Conservation (phyloP, 2,888 invertebrate genomes). For the Troilus luridus region DNA sequence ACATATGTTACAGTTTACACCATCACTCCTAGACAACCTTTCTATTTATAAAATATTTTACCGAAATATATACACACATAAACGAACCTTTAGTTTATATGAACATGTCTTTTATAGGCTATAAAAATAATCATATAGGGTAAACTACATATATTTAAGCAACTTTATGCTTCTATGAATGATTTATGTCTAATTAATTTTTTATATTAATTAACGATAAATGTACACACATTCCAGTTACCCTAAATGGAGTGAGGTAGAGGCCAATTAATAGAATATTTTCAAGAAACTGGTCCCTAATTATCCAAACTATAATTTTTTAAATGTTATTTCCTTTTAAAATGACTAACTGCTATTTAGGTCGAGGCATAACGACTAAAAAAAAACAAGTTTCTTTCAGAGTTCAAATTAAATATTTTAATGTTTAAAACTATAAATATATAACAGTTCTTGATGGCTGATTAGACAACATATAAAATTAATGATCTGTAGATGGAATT, state of each 20-base stretch:
- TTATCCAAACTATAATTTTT: not conserved
- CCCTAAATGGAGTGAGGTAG: not conserved
- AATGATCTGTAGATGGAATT: no score
- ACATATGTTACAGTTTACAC: no score
- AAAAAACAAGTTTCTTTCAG: not conserved
- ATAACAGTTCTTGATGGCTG: no score
- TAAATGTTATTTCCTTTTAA: not conserved
- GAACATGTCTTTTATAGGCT: no score
- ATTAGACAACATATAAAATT: no score
- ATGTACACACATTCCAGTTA: not conserved
- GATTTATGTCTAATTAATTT: not conserved
- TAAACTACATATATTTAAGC: no score
- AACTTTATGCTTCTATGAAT: not conserved
- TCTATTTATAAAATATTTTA: no score
- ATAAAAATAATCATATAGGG: no score
- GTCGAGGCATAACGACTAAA: not conserved
- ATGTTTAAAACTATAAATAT: not conserved
- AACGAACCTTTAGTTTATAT: no score
- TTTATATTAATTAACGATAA: not conserved
- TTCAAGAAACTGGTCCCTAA: not conserved
- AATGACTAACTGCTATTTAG: not conserved
- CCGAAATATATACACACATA: no score
- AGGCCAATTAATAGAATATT: not conserved
- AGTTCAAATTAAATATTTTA: not conserved
- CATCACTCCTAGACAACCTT: no score